A percentile compares a stretch with the other conserved stretches of the same genome.
phyloP scores from a whole-genome alignment of 2,888 invertebrate genomes.

The Conops quadrifasciatus region DNA sequence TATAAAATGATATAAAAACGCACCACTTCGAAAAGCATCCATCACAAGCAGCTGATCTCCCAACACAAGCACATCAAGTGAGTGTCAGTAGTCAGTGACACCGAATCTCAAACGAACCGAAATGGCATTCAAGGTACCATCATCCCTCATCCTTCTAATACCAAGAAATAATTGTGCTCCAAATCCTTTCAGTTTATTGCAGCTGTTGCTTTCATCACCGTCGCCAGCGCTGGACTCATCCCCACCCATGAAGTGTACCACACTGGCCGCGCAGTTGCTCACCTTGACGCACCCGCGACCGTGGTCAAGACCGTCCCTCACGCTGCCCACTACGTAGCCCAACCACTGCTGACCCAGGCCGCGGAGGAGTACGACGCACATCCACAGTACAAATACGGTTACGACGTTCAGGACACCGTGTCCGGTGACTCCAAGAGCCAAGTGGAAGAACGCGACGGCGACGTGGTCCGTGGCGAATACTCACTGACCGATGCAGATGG shows the following conservation, averaged over 20 bases:
- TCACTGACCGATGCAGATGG: constrained; percentile 62
- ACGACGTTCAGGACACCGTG: constrained; percentile 59
- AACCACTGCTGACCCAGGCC: constrained; percentile 50
- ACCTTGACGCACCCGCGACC: constrained; percentile 47
- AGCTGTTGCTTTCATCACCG: constrained; percentile 47
- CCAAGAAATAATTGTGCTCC: constrained; percentile 47
- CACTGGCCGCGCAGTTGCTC: constrained; percentile 42
- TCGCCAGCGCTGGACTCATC: constrained; percentile 56
- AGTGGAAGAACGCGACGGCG: constrained; percentile 62
- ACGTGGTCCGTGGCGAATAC: constrained; percentile 63
- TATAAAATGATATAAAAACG: constrained; percentile 25
- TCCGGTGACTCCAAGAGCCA: constrained; percentile 64
- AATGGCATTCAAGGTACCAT: constrained; percentile 43
- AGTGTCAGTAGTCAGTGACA: constrained; percentile 39
- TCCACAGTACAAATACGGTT: constrained; percentile 59
- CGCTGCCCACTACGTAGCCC: constrained; percentile 42
- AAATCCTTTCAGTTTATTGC: constrained; percentile 42
- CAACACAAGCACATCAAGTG: constrained; percentile 39
- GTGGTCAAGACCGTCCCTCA: constrained; percentile 46
- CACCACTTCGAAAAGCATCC: neutral
- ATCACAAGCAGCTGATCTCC: constrained; percentile 35
- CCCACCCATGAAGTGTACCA: constrained; percentile 48
- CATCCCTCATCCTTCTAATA: neutral
- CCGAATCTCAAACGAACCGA: constrained; percentile 24
- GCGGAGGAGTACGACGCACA: constrained; percentile 59